Percentiles rank a stretch among this genome's conserved stretches.
phyloP scores from a whole-genome alignment of 2,797 vertebrate genomes.

The Novumbra hubbsi region DNA sequence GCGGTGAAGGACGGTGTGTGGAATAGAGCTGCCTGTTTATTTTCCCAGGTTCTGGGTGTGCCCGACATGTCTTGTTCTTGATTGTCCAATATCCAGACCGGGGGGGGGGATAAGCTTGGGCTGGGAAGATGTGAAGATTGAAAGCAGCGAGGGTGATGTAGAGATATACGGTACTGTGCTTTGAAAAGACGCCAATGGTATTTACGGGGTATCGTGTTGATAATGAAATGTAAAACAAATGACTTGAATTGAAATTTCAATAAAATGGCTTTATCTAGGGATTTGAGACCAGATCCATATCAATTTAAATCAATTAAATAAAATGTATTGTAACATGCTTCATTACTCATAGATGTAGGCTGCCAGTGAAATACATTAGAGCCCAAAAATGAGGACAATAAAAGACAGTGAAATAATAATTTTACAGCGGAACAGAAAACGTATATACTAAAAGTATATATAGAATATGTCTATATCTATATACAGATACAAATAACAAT shows the following conservation, averaged over 20 bases:
- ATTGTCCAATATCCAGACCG: slow-evolving; percentile 38
- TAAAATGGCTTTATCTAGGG: neutral
- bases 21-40: slow-evolving; percentile 56
- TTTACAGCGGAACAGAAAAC: too few relatives aligned
- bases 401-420: too few relatives aligned
- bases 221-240: neutral
- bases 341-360: too few relatives aligned
- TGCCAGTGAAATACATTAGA: too few relatives aligned
- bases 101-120: slow-evolving; percentile 14
- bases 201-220: neutral
- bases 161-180: neutral
- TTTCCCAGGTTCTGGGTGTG: slow-evolving; percentile 44
- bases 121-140: neutral
- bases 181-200: neutral
- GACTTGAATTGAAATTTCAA: neutral
- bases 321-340: too few relatives aligned
- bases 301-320: too few relatives aligned
- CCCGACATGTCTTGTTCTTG: slow-evolving; percentile 35
- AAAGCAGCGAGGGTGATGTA: neutral
- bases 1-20: slow-evolving; percentile 24
- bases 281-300: neutral
- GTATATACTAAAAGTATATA: too few relatives aligned
- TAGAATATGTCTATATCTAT: too few relatives aligned
- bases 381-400: too few relatives aligned
- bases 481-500: too few relatives aligned